Percentiles rank a stretch among this genome's conserved stretches.
phyloP scores from a whole-genome alignment of 2,113 vertebrate species.

The Andinoacara biseriatus region DNA sequence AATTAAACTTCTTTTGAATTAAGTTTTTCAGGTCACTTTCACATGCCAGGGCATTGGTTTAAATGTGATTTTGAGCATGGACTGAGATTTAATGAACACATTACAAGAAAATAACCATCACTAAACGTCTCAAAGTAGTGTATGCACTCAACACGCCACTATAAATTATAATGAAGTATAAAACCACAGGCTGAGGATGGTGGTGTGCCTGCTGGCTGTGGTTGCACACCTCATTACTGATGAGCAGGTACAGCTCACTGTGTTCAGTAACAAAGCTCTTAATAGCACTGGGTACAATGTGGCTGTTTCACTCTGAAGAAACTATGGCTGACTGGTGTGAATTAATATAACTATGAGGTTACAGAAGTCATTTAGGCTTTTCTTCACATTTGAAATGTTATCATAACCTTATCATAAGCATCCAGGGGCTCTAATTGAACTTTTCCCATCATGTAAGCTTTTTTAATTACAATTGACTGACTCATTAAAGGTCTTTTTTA shows the following conservation, averaged over 20 bases:
- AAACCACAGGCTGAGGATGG: conserved; percentile 6
- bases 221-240: conserved; percentile 39
- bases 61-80: not conserved
- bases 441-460: not conserved
- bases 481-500: not conserved
- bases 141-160: not conserved
- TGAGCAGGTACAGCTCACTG: conserved; percentile 26
- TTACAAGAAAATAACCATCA: not conserved
- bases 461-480: not conserved
- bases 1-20: not conserved
- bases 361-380: not conserved
- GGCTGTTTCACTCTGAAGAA: conserved; percentile 16
- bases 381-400: not conserved
- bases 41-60: not conserved
- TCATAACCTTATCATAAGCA: not conserved
- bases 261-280: conserved; percentile 18
- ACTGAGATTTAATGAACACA: not conserved
- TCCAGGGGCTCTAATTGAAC: not conserved
- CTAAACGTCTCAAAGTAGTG: not conserved
- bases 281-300: conserved; percentile 8
- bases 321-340: not conserved
- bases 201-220: not conserved
- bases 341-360: not conserved
- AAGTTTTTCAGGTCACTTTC: not conserved
- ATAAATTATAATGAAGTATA: not conserved